Evolutionary conservation across 1,140 invertebrate species (phyloP), one percentile per base, ranked within the genome.

Genomic region (Drosophila neocordata): DNA sequence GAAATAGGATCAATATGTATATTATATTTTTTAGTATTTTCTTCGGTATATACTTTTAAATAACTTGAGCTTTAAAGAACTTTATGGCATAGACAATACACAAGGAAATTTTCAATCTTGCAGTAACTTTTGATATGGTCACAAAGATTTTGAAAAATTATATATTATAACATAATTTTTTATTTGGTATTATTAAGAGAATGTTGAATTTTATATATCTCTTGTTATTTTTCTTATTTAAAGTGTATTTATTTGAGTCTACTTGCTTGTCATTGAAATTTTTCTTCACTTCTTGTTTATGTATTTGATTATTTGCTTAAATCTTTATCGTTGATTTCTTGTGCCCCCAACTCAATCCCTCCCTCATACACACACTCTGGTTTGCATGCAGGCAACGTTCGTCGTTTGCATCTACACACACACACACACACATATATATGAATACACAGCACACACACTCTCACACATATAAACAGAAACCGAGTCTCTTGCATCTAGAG

Each of bases 221-320:
- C n/a, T n/a, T n/a, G n/a, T n/a, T n/a, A n/a, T n/a, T n/a, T n/a
- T n/a, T n/a, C n/a, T n/a, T 15, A 44, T 9, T 44, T 15, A 20
- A 15, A 56, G 53, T 34, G 53, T 56, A 56, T 56, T 15, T 34
- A 15, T 15, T 56, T 34, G 27, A 6, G 53, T 56, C 53, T 48
- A 56, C 53, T 34, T 56, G 13, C 8, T 31, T 0, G 9, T 6
- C 13, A 7, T 13, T 24, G 13, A 27, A 11, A 56, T 48, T 51
- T 51, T 71, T 41, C 12, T 4, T 9, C 52, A 51, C 55, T 61
- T 77, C 82, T 82, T 85, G 82, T 87, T 82, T 85, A 78, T 85
- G 82, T 73, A 82, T 85, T 85, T 85, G 83, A 85, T 85, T 87
- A 87, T 87, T 85, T 85, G 82, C 82, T 85, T 85, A 85, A 85